Conservation (phyloP, 2,888 invertebrate genomes). For the Camponotus fellah region DNA sequence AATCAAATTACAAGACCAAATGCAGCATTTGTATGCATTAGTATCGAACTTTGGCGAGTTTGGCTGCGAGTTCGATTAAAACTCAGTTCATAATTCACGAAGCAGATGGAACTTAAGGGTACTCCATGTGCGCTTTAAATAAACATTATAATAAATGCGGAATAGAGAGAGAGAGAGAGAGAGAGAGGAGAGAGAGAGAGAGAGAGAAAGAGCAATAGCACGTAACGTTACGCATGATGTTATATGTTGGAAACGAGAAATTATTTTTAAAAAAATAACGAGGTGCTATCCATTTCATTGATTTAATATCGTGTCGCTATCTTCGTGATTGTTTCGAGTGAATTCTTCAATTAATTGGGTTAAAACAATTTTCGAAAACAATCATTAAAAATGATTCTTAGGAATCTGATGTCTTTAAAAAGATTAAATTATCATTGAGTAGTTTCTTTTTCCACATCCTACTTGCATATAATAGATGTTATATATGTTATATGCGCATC, state of each 20-base stretch:
- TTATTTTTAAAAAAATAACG: background rate
- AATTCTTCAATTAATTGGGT: background rate
- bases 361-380: slow-evolving; percentile 1
- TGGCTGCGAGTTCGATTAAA: slow-evolving; percentile 29
- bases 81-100: slow-evolving; percentile 39
- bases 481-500: background rate
- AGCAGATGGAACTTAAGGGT: slow-evolving; percentile 46
- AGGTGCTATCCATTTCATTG: background rate
- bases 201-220: background rate
- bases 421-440: background rate
- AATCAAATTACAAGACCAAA: slow-evolving; percentile 47
- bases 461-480: slow-evolving; percentile 4
- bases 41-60: slow-evolving; percentile 47
- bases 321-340: background rate
- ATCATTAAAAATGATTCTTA: background rate
- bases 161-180: background rate
- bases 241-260: background rate
- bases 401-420: background rate
- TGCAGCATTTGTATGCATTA: slow-evolving; percentile 43
- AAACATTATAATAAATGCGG: slow-evolving; percentile 55
- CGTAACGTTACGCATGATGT: background rate
- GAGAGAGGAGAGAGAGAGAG: background rate
- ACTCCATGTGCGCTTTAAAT: slow-evolving; percentile 40
- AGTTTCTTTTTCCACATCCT: slow-evolving; percentile 1
- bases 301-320: background rate